These are phyloP conservation scores for Eristalis tenax DNA, from an alignment of 2,888 invertebrate genomes.

Conservation along the genomic window DNA sequence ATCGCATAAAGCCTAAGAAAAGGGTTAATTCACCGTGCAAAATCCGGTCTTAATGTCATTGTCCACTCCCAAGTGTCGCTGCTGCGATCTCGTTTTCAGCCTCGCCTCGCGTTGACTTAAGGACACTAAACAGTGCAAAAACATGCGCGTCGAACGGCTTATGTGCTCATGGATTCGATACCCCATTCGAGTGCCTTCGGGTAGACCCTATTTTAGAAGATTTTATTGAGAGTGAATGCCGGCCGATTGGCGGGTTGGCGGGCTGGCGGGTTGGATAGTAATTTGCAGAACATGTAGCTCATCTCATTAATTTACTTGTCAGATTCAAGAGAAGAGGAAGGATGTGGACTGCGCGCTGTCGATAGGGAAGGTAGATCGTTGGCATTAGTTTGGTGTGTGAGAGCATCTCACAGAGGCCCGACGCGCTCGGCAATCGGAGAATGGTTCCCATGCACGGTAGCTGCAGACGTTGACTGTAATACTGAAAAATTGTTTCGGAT, in stretches of 20 bases:
- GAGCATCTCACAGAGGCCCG: too few species aligned
- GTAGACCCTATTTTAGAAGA: constrained; percentile 21
- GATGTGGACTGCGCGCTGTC: not conserved
- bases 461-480: constrained; percentile 20
- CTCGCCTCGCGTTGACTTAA: constrained; percentile 10
- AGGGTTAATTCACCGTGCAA: constrained; percentile 58
- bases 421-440: not conserved
- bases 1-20: constrained; percentile 38
- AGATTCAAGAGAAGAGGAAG: not conserved
- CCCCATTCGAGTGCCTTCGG: constrained; percentile 31
- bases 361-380: not conserved
- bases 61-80: constrained; percentile 18
- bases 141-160: constrained; percentile 33
- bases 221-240: constrained; percentile 17
- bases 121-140: constrained; percentile 34
- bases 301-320: constrained; percentile 49
- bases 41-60: constrained; percentile 38
- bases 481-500: constrained; percentile 35
- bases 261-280: not conserved
- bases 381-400: not conserved
- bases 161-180: constrained; percentile 16
- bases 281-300: constrained; percentile 48
- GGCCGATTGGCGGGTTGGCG: not conserved
- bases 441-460: not conserved
- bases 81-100: not conserved